Conservation (phyloP, 2,797 vertebrate genomes). For the Manis pentadactyla region DNA sequence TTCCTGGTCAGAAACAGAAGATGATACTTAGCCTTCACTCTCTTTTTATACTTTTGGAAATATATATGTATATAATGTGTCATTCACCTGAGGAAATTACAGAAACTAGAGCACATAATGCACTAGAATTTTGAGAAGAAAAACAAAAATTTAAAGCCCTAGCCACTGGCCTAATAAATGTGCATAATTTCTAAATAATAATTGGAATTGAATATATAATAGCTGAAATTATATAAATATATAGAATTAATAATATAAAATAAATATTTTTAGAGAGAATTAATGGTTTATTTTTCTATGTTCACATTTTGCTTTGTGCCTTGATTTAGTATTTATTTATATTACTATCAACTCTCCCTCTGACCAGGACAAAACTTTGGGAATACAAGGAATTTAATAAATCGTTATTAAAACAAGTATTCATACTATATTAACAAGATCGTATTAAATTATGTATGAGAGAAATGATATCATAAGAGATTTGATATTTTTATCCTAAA, state of each 20-base stretch:
- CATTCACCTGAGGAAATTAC: background rate
- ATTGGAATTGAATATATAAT: background rate
- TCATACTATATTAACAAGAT: background rate
- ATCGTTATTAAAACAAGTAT: background rate
- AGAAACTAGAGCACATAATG: background rate
- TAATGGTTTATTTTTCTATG: background rate
- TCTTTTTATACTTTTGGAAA: background rate
- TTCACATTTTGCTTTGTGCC: background rate
- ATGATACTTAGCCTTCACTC: background rate
- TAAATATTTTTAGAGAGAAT: background rate
- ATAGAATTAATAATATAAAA: background rate
- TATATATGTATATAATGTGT: background rate
- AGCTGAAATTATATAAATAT: background rate
- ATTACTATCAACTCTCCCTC: background rate
- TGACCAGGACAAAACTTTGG: background rate
- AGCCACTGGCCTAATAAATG: background rate
- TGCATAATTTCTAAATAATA: background rate
- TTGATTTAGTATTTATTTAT: background rate
- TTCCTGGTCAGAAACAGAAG: background rate
- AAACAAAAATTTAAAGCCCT: background rate
- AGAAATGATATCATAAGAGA: background rate
- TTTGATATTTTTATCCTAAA: background rate
- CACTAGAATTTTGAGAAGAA: background rate
- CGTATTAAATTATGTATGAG: background rate
- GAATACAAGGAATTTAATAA: background rate